phyloP scores from a whole-genome alignment of 2,888 invertebrate species.

The Automeris io region DNA sequence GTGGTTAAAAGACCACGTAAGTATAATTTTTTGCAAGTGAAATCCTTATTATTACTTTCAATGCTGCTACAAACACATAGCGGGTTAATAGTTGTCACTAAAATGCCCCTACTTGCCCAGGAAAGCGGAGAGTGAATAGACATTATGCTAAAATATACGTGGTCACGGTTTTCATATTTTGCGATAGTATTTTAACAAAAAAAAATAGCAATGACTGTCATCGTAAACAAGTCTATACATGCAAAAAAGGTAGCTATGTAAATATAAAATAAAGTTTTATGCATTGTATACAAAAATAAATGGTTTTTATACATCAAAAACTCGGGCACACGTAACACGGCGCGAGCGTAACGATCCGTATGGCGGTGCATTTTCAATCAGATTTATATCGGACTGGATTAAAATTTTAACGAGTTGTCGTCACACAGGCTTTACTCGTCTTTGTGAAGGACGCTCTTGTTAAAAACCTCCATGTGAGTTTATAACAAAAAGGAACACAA shows the following conservation, averaged over 20 bases:
- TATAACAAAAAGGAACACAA: conserved; percentile 25
- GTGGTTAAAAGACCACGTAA: too few relatives aligned
- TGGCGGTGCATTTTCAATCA: conserved; percentile 53
- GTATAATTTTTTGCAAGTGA: too few relatives aligned
- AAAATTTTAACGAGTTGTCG: conserved; percentile 59
- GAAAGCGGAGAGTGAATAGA: too few relatives aligned
- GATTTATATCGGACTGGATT: conserved; percentile 56
- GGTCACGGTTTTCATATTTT: too few relatives aligned
- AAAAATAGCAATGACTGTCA: too few relatives aligned
- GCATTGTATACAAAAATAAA: conserved; percentile 4
- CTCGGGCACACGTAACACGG: conserved; percentile 14
- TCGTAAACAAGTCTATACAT: too few relatives aligned
- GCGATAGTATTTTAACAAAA: too few relatives aligned
- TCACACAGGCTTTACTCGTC: conserved; percentile 38
- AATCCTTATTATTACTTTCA: too few relatives aligned
- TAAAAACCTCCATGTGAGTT: conserved; percentile 28
- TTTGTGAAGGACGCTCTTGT: conserved; percentile 42
- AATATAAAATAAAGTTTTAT: background rate
- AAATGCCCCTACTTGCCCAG: too few relatives aligned
- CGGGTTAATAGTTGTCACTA: too few relatives aligned
- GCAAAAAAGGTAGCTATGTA: background rate
- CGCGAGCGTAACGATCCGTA: conserved; percentile 39
- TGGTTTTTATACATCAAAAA: conserved; percentile 4
- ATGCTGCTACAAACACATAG: too few relatives aligned
- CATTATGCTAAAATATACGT: too few relatives aligned